phyloP scores from a whole-genome alignment of 1,140 invertebrate species.

The Philaenus spumarius region DNA sequence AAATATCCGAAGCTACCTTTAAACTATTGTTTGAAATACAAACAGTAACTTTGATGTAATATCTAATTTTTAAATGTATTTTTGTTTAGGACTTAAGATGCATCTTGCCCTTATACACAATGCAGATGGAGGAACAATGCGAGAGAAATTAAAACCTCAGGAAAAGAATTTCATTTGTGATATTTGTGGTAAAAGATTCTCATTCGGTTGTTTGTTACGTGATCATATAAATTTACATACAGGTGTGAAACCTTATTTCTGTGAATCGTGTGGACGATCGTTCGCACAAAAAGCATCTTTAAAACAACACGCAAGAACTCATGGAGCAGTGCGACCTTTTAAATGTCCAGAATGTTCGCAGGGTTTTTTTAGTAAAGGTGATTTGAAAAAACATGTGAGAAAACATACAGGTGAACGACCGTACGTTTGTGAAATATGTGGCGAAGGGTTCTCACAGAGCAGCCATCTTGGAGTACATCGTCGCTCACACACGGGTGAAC shows the following conservation, averaged over 20 bases:
- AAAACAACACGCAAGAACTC: slow-evolving; percentile 75
- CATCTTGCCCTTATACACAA: background rate
- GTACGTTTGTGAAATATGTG: slow-evolving; percentile 40
- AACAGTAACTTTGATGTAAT: too few relatives aligned
- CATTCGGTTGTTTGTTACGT: slow-evolving; percentile 86
- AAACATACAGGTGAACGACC: slow-evolving; percentile 38
- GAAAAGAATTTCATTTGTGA: slow-evolving; percentile 40
- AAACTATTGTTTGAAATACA: too few relatives aligned
- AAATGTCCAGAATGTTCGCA: slow-evolving; percentile 16
- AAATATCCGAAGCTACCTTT: too few relatives aligned
- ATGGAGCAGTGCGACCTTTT: slow-evolving; percentile 29
- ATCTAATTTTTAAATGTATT: too few relatives aligned
- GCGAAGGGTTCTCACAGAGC: slow-evolving; percentile 36
- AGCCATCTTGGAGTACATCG: slow-evolving; percentile 26
- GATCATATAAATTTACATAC: slow-evolving; percentile 82
- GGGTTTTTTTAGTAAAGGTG: slow-evolving; percentile 17
- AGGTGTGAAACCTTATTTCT: slow-evolving; percentile 54
- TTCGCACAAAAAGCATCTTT: slow-evolving; percentile 68
- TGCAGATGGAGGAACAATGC: background rate
- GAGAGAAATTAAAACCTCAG: slow-evolving; percentile 3
- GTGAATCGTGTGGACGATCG: slow-evolving; percentile 50
- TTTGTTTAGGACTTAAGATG: background rate
- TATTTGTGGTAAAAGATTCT: slow-evolving; percentile 87
- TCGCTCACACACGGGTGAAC: slow-evolving; percentile 29
- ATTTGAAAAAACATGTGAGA: slow-evolving; percentile 24